Base-by-base conservation (phyloP, 2,113 vertebrate species). In the Oriolus oriolus region DNA sequence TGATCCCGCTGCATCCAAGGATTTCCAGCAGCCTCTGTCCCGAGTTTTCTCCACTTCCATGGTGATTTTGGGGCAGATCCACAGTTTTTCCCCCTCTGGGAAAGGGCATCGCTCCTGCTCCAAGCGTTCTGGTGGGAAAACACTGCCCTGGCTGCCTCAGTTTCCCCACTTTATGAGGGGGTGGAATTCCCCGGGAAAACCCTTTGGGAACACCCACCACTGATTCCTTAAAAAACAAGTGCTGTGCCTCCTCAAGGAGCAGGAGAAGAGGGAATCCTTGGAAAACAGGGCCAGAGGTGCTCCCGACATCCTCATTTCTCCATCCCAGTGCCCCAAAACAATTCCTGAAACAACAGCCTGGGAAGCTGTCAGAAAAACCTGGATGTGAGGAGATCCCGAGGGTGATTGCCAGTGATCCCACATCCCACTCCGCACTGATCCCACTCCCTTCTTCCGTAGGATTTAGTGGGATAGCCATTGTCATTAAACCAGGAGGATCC, bases 21-120 rank as follows among this genome's bases (percentile, higher is more conserved):
- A 75, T 18, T 33, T 63, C 56, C 74, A 16, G 64, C 5, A 6
- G 15, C 9, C 7, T 88, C 49, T 4, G 35, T 37, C 17, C 35
- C 30, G 10, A 13, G 5, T 64, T 30, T 47, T 8, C 6, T 3
- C 39, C 3, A 0, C 56, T 75, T 53, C 47, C 45, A 11, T 5
- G 13, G 39, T 10, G 10, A 27, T 77, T 53, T 23, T 16, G 49
- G 31, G 54, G 41, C 31, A 27, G 41, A 35, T 31, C 16, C 15
- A 12, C 14, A 22, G 7, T 31, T 47, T 42, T 18, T 11, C 5
- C 4, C 5, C 3, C 11, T 35, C n/a, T 27, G 20, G 61, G 16
- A 42, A 12, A 17, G 9, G 68, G 7, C 60, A 13, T 26, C 10
- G 4, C 23, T 52, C 33, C 37, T 6, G 33, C 9, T 66, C 5